phyloP scores from a whole-genome alignment of 2,797 vertebrate species.

The Xenentodon cancila region DNA sequence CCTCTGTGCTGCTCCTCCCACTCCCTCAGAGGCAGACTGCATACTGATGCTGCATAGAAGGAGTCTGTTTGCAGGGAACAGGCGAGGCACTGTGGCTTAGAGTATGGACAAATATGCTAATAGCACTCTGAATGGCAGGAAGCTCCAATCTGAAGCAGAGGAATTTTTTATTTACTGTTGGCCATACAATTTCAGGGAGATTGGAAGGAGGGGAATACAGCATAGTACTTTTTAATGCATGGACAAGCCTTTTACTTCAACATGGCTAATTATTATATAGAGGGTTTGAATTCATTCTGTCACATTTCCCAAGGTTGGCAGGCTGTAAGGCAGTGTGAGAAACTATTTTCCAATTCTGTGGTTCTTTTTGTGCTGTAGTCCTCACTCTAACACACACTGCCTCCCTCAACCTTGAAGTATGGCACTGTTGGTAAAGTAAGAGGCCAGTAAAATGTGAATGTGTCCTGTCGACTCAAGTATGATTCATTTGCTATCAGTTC shows the following conservation, averaged over 20 bases:
- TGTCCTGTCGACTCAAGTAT: neutral
- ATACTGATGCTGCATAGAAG: conserved; percentile 82
- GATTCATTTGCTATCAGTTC: neutral
- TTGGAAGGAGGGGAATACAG: conserved; percentile 26
- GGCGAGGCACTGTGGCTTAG: conserved; percentile 75
- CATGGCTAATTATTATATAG: conserved; percentile 3
- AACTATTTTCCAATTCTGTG: conserved; percentile 25
- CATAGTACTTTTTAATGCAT: conserved; percentile 29
- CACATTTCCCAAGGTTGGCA: conserved; percentile 31
- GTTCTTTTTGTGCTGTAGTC: conserved; percentile 29
- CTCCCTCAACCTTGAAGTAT: conserved; percentile 41
- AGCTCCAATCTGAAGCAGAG: conserved; percentile 64
- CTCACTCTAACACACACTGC: conserved; percentile 4
- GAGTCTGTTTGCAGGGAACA: conserved; percentile 83
- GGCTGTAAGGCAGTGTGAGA: conserved; percentile 34
- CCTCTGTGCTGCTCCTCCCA: conserved; percentile 65
- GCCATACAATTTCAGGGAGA: conserved; percentile 52
- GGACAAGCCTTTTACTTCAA: conserved; percentile 26
- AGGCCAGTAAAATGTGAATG: conserved; percentile 23
- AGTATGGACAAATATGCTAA: conserved; percentile 73
- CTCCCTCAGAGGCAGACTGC: conserved; percentile 73
- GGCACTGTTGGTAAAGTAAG: conserved; percentile 47
- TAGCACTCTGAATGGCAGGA: conserved; percentile 75
- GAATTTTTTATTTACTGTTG: conserved; percentile 67
- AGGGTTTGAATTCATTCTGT: conserved; percentile 29